phyloP scores from a whole-genome alignment of 2,113 vertebrate species.

The Sula dactylatra region DNA sequence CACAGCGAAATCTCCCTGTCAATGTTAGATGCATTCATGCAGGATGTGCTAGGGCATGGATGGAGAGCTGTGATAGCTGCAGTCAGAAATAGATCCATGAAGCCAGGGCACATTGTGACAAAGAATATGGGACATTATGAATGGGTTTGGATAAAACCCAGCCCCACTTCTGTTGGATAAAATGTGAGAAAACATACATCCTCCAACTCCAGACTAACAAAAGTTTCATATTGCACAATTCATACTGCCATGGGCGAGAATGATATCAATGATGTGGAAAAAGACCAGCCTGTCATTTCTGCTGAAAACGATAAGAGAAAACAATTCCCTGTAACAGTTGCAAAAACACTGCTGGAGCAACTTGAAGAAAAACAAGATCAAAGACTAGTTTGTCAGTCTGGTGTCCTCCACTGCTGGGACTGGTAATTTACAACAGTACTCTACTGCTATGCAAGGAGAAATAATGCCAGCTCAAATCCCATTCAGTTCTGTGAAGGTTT shows the following conservation, averaged over 20 bases:
- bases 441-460: background rate
- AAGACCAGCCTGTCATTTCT: background rate
- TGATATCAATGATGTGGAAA: background rate
- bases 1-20: background rate
- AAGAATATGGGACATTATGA: background rate
- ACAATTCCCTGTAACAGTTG: background rate
- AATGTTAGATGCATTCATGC: accelerated
- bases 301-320: background rate
- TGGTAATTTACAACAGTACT: background rate
- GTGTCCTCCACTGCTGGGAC: background rate
- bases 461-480: background rate
- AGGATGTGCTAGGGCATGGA: background rate
- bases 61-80: background rate
- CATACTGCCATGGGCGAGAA: background rate
- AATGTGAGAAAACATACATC: background rate
- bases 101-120: background rate
- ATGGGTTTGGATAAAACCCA: background rate
- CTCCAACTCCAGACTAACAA: background rate
- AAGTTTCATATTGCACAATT: background rate
- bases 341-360: background rate
- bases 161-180: background rate
- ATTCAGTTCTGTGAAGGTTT: background rate
- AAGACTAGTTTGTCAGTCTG: background rate
- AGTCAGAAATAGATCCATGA: background rate
- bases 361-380: background rate